phyloP scores from a whole-genome alignment of 2,888 invertebrate genomes.

The Carterocephalus palaemon region DNA sequence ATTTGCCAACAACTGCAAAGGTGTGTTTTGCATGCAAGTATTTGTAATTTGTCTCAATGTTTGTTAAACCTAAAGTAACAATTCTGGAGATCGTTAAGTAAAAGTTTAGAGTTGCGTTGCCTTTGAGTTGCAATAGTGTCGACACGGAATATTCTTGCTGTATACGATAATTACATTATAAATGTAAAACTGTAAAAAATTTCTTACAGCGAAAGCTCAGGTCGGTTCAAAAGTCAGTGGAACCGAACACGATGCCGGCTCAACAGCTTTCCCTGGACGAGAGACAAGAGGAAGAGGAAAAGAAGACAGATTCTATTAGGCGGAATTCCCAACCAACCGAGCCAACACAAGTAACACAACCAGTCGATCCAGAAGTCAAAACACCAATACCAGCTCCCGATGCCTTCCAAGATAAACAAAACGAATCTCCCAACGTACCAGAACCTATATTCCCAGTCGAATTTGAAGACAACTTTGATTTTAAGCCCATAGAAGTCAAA shows the following conservation, averaged over 20 bases:
- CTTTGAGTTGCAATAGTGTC: no score
- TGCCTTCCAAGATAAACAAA: slow-evolving; percentile 31
- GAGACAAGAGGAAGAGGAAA: slow-evolving; percentile 47
- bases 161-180: background rate
- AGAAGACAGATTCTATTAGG: slow-evolving; percentile 26
- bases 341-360: slow-evolving; percentile 8
- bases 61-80: no score
- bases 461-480: slow-evolving; percentile 52
- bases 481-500: slow-evolving; percentile 45
- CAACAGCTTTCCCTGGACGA: slow-evolving; percentile 57
- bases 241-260: slow-evolving; percentile 59
- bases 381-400: slow-evolving; percentile 28
- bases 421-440: slow-evolving; percentile 39
- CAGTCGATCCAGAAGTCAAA: slow-evolving; percentile 26
- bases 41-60: no score
- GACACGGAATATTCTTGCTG: no score
- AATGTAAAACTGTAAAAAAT: background rate
- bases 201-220: slow-evolving; percentile 81
- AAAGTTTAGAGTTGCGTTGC: no score
- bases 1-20: no score
- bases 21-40: no score
- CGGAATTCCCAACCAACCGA: slow-evolving; percentile 40
- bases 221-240: slow-evolving; percentile 78
- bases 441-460: slow-evolving; percentile 58
- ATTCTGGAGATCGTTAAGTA: no score